Conservation (phyloP, 2,888 invertebrate genomes). For the Epistrophe grossulariae region DNA sequence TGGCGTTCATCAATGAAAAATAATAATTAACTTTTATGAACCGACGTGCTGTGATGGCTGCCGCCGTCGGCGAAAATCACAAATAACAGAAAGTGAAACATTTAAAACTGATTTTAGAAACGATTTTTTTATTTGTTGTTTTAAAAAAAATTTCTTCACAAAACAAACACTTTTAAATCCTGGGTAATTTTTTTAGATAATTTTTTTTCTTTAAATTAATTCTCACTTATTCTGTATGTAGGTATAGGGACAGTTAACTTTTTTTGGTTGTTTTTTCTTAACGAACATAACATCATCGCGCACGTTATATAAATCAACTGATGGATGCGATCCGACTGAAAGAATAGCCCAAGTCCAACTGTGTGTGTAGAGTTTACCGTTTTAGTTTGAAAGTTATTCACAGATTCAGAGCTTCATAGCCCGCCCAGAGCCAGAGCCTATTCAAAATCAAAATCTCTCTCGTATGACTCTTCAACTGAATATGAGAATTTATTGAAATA, state of each 20-base stretch:
- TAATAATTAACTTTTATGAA: not conserved
- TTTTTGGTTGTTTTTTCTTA: not conserved
- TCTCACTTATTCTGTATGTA: not conserved
- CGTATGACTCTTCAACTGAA: constrained; percentile 53
- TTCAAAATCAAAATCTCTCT: constrained; percentile 48
- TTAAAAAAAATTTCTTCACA: not conserved
- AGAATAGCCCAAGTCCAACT: constrained; percentile 24
- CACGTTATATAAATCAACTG: constrained; percentile 44
- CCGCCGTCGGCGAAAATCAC: constrained; percentile 45
- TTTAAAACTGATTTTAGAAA: constrained; percentile 9
- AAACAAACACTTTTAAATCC: not conserved
- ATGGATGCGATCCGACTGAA: constrained; percentile 64
- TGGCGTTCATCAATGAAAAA: constrained; percentile 45
- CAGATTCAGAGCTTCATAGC: constrained; percentile 2
- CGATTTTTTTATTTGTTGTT: not conserved
- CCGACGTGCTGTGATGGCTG: not conserved
- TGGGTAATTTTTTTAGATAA: not conserved
- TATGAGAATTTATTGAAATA: constrained; percentile 68
- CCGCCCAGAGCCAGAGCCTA: constrained; percentile 46
- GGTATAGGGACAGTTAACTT: not conserved
- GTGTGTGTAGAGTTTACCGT: constrained; percentile 26
- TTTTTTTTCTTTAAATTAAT: constrained; percentile 7
- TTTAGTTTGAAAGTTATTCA: not conserved
- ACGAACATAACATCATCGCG: constrained; percentile 28
- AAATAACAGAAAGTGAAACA: constrained; percentile 40